phyloP scores from a whole-genome alignment of 2,797 vertebrate species.

The Myiotriccus ornatus region DNA sequence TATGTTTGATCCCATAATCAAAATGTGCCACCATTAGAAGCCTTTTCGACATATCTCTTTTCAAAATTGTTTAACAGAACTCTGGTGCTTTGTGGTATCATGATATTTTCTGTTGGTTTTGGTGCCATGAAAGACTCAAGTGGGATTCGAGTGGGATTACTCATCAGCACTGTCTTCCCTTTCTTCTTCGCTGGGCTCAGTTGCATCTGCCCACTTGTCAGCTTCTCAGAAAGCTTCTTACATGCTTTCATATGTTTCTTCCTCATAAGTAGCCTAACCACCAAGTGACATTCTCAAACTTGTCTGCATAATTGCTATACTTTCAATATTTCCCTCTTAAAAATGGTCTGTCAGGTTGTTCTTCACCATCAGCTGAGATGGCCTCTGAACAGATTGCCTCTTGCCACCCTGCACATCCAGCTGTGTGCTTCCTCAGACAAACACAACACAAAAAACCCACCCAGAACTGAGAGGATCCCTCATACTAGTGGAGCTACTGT shows the following conservation, averaged over 20 bases:
- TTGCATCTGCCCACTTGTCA: not conserved
- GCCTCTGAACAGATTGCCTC: not conserved
- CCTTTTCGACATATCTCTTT: not conserved
- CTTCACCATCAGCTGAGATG: not conserved
- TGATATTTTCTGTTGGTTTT: not conserved
- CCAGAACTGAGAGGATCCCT: not conserved
- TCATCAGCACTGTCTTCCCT: not conserved
- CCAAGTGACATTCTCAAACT: not conserved
- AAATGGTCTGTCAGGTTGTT: not conserved
- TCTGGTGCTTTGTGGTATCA: not conserved
- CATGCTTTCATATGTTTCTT: not conserved
- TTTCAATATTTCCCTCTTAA: not conserved
- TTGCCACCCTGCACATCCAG: not conserved
- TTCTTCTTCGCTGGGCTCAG: not conserved
- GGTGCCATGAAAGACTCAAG: not conserved
- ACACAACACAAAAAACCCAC: not conserved
- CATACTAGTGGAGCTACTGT: rapidly evolving
- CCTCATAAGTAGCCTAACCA: not conserved
- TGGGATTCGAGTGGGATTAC: not conserved
- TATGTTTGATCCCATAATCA: not conserved
- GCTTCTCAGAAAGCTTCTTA: not conserved
- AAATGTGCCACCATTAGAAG: not conserved
- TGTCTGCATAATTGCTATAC: not conserved
- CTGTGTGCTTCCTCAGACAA: not conserved
- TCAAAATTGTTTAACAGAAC: not conserved